Conservation (phyloP, 2,797 vertebrate species). For the Botia kubotai region DNA sequence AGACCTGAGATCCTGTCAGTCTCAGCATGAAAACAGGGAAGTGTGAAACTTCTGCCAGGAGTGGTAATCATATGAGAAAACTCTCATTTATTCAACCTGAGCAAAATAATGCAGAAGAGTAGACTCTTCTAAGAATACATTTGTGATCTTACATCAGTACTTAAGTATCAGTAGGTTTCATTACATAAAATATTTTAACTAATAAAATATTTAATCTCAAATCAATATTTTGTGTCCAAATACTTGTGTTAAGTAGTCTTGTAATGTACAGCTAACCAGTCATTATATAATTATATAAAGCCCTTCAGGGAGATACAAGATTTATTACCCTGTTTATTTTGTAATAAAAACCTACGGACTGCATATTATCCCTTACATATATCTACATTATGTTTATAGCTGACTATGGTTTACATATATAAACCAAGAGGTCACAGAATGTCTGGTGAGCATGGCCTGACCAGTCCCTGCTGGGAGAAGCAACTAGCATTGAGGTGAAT, state of each 20-base stretch:
- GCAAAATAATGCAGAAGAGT: background rate
- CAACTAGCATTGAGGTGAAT: background rate
- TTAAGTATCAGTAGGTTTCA: background rate
- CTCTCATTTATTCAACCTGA: background rate
- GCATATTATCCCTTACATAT: background rate
- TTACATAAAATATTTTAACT: too few relatives aligned
- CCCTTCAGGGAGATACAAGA: background rate
- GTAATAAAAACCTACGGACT: background rate
- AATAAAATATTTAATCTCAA: background rate
- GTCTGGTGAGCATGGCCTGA: background rate
- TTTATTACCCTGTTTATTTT: background rate
- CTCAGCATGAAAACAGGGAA: conserved; percentile 35
- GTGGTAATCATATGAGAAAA: conserved; percentile 48
- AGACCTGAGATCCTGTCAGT: conserved; percentile 41
- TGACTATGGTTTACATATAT: too few relatives aligned
- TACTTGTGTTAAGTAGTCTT: background rate
- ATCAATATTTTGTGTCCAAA: background rate
- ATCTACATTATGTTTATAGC: too few relatives aligned
- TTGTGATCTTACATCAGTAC: too few relatives aligned
- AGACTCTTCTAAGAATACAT: background rate
- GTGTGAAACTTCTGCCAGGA: conserved; percentile 40
- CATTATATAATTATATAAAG: too few relatives aligned
- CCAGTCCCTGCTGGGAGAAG: background rate
- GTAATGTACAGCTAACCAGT: too few relatives aligned
- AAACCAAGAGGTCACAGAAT: background rate